Conservation (phyloP, 2,797 vertebrate genomes). For the Iguana delicatissima region DNA sequence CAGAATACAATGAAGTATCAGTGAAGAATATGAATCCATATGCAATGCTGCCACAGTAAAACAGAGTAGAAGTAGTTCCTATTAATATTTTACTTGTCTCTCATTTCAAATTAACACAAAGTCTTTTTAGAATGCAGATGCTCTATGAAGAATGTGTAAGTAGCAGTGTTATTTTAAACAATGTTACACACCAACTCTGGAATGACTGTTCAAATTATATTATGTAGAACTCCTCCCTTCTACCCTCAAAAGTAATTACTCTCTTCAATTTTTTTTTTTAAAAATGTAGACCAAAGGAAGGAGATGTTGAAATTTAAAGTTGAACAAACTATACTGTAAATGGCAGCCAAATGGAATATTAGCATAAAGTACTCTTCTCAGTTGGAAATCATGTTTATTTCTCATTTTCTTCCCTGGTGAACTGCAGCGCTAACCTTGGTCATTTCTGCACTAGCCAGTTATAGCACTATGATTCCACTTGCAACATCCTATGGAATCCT, state of each 20-base stretch:
- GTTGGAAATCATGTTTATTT: not conserved
- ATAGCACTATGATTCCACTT: too few species aligned
- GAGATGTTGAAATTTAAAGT: slow-evolving; percentile 41
- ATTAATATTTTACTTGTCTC: slow-evolving; percentile 63
- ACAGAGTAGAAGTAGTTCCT: slow-evolving; percentile 62
- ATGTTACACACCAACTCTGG: slow-evolving; percentile 79
- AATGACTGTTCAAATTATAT: slow-evolving; percentile 75
- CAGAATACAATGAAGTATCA: slow-evolving; percentile 62
- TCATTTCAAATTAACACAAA: slow-evolving; percentile 60
- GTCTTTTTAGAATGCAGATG: slow-evolving; percentile 72
- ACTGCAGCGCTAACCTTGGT: not conserved
- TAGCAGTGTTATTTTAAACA: slow-evolving; percentile 68
- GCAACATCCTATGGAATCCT: too few species aligned
- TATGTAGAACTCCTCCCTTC: not conserved
- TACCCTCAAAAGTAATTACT: not conserved
- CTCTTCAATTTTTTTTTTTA: not conserved
- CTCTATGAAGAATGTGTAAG: slow-evolving; percentile 70
- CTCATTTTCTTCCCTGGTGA: not conserved
- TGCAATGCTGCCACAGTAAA: slow-evolving; percentile 48
- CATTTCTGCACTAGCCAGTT: too few species aligned
- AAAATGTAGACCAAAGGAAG: slow-evolving; percentile 38
- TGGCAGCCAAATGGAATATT: not conserved
- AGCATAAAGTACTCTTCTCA: not conserved
- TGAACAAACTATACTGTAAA: not conserved
- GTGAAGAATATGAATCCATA: slow-evolving; percentile 39